Evolutionary conservation across 2,797 vertebrate genomes (phyloP).

Genomic region (Natrix natrix): DNA sequence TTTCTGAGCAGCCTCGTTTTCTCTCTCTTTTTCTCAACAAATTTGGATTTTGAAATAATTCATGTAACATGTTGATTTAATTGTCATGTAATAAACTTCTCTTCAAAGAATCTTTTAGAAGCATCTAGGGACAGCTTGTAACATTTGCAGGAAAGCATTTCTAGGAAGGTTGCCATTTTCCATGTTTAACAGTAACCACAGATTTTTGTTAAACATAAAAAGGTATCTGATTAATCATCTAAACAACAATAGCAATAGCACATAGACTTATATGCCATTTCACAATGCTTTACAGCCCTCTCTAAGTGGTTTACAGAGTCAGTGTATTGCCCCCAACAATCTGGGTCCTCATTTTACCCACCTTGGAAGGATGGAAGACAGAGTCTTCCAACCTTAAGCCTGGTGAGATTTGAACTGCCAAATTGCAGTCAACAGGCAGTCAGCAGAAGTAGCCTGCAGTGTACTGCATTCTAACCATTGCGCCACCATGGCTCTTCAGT

Average conservation of each 20-base stretch:
- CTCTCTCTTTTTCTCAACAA: background rate
- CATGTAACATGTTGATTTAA: background rate
- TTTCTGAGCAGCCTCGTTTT: background rate
- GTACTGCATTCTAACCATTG: too few relatives aligned
- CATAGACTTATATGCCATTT: too few relatives aligned
- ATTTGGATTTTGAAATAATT: background rate
- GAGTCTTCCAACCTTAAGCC: too few relatives aligned
- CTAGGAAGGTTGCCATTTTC: slow-evolving; percentile 40
- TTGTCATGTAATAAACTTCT: slow-evolving; percentile 1
- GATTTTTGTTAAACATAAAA: slow-evolving; percentile 18
- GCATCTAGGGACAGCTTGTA: background rate
- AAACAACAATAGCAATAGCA: background rate
- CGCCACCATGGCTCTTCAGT: background rate
- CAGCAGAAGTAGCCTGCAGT: too few relatives aligned
- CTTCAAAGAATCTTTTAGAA: background rate
- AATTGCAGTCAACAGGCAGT: too few relatives aligned
- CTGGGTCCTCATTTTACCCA: too few relatives aligned
- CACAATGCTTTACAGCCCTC: too few relatives aligned
- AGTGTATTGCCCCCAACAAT: too few relatives aligned
- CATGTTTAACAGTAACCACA: slow-evolving; percentile 42
- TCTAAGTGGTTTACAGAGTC: too few relatives aligned
- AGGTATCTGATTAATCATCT: slow-evolving; percentile 42
- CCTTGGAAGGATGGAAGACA: too few relatives aligned
- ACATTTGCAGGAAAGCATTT: slow-evolving; percentile 33
- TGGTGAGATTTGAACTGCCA: too few relatives aligned